Base-by-base conservation (phyloP, 2,113 vertebrate genomes). In the Lagopus muta region DNA sequence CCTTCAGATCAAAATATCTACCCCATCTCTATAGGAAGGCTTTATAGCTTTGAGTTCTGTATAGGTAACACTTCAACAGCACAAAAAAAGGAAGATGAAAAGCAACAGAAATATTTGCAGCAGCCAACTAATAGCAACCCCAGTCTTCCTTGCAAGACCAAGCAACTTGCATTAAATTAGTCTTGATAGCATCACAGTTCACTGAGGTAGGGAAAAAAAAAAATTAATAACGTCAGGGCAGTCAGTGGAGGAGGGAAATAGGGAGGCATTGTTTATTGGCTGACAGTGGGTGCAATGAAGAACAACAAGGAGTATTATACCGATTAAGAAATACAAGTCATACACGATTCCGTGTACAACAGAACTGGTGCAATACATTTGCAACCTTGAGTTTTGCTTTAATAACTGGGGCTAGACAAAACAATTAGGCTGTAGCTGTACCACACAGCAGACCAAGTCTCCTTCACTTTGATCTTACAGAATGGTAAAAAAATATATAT, bases 341-440 rank as follows among this genome's bases (percentile, higher is more conserved):
- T 13, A 36, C 6, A 11, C 0, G 1, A 24, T 42, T 38, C 78
- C 32, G 21, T 64, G 24, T 70, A 48, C 45, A 83, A 73, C 50
- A 61, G 20, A 72, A 88, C 24, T 91, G 14, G 6, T 8, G 40
- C 32, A 25, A 25, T 76, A 73, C 13, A 28, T 42, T 66, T 54
- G 70, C 67, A 90, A 21, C 54, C 52, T 79, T 72, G n/a, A 67
- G 66, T 83, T 93, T 84, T 83, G 55, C 81, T 74, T 83, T 88
- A 96, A 55, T 90, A 87, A 89, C 62, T 20, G 61, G 6, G 10
- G n/a, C 54, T 87, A 96, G 92, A 94, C 91, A 92, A 94, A 93
- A 93, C 91, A 95, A 86, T 54, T 45, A 79, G 77, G 58, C 42
- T 77, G 36, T 36, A 85, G 89, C 67, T 85, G 43, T 43, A 62